Conservation (phyloP, 2,797 vertebrate species). For the Coilia nasus region DNA sequence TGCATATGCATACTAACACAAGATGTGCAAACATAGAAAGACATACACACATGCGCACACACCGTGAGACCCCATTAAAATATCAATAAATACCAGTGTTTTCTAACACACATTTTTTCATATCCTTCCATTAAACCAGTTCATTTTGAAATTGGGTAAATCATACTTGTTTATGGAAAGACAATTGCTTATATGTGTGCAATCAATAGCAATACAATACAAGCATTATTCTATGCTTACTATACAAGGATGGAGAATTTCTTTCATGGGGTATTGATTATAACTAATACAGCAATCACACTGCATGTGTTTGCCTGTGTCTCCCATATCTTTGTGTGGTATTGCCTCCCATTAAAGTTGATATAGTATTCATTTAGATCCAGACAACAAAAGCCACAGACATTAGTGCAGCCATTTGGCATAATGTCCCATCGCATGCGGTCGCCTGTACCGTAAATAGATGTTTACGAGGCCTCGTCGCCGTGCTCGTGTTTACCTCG, state of each 20-base stretch:
- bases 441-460: slow-evolving; percentile 6
- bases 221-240: not conserved
- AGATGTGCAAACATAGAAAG: too few species aligned
- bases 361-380: slow-evolving; percentile 16
- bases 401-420: slow-evolving; percentile 7
- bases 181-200: not conserved
- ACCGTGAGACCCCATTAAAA: not conserved
- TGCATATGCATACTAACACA: not conserved
- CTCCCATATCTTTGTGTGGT: not conserved
- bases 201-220: slow-evolving; percentile 12
- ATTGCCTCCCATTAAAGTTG: slow-evolving; percentile 5
- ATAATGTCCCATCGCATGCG: slow-evolving; percentile 14
- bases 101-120: not conserved
- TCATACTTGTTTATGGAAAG: not conserved
- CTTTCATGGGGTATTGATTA: slow-evolving; percentile 17
- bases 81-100: not conserved
- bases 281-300: slow-evolving; percentile 15
- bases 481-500: not conserved
- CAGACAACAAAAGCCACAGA: slow-evolving; percentile 12
- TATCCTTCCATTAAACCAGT: not conserved
- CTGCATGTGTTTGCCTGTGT: not conserved
- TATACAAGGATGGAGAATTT: not conserved
- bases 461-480: not conserved
- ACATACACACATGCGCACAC: not conserved
- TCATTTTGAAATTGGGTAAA: not conserved